These are phyloP conservation scores for Lepidochitona cinerea DNA, from an alignment of 2,888 invertebrate genomes.

Conservation along the genomic window DNA sequence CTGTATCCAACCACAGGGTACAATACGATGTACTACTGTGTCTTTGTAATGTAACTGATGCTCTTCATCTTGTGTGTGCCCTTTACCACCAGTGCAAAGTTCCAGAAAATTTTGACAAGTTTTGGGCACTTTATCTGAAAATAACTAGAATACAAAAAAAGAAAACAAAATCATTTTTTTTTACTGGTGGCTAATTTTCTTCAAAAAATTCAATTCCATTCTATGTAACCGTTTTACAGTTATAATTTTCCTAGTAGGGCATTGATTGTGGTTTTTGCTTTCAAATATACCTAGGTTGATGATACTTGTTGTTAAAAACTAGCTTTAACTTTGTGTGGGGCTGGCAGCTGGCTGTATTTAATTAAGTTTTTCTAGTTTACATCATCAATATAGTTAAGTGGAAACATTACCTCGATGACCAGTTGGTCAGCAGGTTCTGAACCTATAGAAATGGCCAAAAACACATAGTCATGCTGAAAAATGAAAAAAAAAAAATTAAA, in stretches of 20 bases:
- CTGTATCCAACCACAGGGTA: slow-evolving; percentile 81
- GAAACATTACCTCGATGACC: slow-evolving; percentile 68
- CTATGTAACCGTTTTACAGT: no score
- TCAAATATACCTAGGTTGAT: no score
- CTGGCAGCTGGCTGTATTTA: no score
- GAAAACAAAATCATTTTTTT: no score
- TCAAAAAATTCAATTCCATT: no score
- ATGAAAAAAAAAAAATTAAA: not conserved
- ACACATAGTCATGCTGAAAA: slow-evolving; percentile 62
- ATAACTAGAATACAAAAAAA: slow-evolving; percentile 50
- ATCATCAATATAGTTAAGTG: no score
- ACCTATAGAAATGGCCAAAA: slow-evolving; percentile 63
- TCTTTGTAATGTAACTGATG: slow-evolving; percentile 72
- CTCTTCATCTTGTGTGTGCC: slow-evolving; percentile 52
- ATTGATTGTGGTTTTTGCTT: no score
- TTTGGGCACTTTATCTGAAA: slow-evolving; percentile 83
- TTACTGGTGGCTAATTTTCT: no score
- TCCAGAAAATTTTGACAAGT: slow-evolving; percentile 81
- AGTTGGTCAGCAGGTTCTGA: slow-evolving; percentile 59
- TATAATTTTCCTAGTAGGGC: no score
- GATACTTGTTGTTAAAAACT: no score
- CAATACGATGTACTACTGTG: slow-evolving; percentile 78
- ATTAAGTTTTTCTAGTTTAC: no score
- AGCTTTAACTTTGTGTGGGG: no score
- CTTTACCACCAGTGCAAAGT: slow-evolving; percentile 69